Percentiles rank a stretch among this genome's conserved stretches.
Conservation (phyloP, 2,888 invertebrate genomes). For the Sinotaia quadrata region DNA sequence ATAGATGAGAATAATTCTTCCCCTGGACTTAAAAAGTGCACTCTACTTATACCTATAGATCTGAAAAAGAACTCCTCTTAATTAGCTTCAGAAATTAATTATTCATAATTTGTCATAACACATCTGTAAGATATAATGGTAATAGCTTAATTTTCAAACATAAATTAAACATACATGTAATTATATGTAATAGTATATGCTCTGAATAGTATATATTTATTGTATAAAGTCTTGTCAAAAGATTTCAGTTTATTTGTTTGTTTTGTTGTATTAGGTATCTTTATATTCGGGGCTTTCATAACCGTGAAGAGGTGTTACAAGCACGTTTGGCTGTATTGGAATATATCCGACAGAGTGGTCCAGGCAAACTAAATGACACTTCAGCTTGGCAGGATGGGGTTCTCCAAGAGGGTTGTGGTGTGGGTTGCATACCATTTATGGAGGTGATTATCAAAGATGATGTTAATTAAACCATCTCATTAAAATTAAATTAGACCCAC, state of each 20-base stretch:
- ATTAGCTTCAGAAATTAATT: no score
- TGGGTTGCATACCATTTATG: slow-evolving; percentile 60
- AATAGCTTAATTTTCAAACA: background rate
- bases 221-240: no score
- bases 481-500: no score
- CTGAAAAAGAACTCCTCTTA: no score
- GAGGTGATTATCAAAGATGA: slow-evolving; percentile 53
- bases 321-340: background rate
- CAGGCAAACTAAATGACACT: slow-evolving; percentile 45
- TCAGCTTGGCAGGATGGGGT: slow-evolving; percentile 52
- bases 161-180: background rate
- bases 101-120: background rate
- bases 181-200: background rate
- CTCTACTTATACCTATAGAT: no score
- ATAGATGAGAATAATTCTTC: no score
- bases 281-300: background rate
- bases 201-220: background rate
- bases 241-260: no score
- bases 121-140: background rate
- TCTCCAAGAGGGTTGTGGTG: slow-evolving; percentile 56
- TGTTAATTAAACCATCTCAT: no score
- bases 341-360: slow-evolving; percentile 43
- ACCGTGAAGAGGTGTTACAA: background rate
- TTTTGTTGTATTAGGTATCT: background rate
- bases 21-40: no score